Evolutionary conservation across 2,888 invertebrate genomes (phyloP), one percentile per base, ranked within the genome.

Genomic region (Melipona beecheii): DNA sequence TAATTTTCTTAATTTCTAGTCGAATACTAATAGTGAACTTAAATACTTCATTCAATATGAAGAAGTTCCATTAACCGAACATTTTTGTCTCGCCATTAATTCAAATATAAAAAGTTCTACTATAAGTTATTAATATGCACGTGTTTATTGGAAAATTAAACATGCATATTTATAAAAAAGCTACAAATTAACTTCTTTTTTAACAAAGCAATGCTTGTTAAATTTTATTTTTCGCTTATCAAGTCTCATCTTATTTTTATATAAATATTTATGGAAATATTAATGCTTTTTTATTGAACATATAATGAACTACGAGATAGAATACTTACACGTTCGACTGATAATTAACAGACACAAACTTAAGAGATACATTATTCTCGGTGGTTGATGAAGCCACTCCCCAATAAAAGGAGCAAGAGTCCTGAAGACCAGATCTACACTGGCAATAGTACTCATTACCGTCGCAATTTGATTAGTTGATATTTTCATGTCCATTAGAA

Each of bases 401-500:
- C 96, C 96, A 69, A 97, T 95, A 89, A 96, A 97, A 0, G 97
- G 97, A 9, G 97, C 95, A 4, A 96, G 92, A 70, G 96, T 95
- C 87, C 97, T 93, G 88, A 96, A 96, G 69, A 96, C 83, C 2
- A 97, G 96, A 91, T 96, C 95, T 13, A 94, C 92, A 0, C 90
- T 86, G 43, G 96, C 97, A 69, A 97, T 94, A 0, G 96, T 92
- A 43, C 97, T 96, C 96, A 97, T 96, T 62, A 96, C 93, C 36
- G 94, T 95, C 0, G 97, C 97, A 74, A 96, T 96, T 87, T 96
- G 94, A 11, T 94, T 90, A 0, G 95, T 96, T 54, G 95, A 94
- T 88, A 96, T 95, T 36, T 95, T 92, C 94, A 96, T 96, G 87
- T 97, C 97, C 65, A 95, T 95, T 27, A 97, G 93, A 80, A 97